Conservation (phyloP, 2,797 vertebrate species). For the Pyrocephalus nanus region DNA sequence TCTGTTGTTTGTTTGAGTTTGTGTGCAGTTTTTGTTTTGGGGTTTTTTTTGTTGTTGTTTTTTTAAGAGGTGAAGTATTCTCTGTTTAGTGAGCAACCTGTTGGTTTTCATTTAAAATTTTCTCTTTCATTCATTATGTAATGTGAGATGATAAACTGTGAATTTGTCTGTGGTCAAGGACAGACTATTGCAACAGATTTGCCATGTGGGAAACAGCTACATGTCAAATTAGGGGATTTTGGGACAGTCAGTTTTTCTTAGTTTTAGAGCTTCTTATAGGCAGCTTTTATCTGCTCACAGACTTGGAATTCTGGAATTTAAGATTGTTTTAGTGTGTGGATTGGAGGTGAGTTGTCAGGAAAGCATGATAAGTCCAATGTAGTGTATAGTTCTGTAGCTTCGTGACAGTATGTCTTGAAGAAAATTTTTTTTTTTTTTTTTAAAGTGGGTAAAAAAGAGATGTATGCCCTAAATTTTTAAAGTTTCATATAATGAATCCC, state of each 20-base stretch:
- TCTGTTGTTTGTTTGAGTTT: neutral
- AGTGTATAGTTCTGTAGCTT: neutral
- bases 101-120: neutral
- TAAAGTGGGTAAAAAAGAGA: neutral
- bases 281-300: neutral
- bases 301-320: neutral
- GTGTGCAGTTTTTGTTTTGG: neutral
- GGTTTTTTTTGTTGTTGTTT: accelerated
- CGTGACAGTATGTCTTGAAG: neutral
- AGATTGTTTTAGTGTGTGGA: neutral
- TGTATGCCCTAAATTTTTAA: neutral
- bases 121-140: neutral
- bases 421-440: neutral
- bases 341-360: neutral
- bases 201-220: neutral
- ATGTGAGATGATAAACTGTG: neutral
- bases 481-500: neutral
- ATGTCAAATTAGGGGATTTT: neutral
- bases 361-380: neutral
- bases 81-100: neutral
- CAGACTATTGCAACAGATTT: neutral
- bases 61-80: neutral
- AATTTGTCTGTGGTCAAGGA: neutral
- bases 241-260: neutral
- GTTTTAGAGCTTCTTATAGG: neutral